These are phyloP conservation scores for Triplophysa yarkandensis DNA, from an alignment of 2,797 vertebrate genomes.

Conservation along the genomic window DNA sequence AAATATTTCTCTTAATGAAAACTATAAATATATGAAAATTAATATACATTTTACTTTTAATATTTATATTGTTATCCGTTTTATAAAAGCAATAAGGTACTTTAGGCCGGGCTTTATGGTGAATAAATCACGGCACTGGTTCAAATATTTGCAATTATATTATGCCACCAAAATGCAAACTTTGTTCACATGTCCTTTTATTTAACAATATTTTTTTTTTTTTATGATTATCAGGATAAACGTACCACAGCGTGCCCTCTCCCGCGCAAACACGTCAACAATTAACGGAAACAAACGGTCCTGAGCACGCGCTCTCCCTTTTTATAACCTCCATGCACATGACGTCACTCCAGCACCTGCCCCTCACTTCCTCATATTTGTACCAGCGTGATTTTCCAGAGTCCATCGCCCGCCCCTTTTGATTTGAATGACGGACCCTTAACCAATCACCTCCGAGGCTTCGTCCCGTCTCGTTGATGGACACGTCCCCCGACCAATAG, in stretches of 20 bases:
- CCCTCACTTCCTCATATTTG: constrained; percentile 72
- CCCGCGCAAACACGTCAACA: too few relatives aligned
- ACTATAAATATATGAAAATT: too few relatives aligned
- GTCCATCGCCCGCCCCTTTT: constrained; percentile 43
- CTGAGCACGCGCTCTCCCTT: background rate
- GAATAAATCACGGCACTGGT: too few relatives aligned
- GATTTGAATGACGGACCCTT: constrained; percentile 46
- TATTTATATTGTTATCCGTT: too few relatives aligned
- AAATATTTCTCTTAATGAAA: too few relatives aligned
- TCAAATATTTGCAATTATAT: background rate
- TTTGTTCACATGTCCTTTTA: too few relatives aligned
- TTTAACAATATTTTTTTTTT: too few relatives aligned
- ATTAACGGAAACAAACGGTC: constrained; percentile 1
- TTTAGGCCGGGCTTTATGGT: too few relatives aligned
- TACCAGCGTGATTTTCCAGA: constrained; percentile 55
- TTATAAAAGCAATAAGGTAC: too few relatives aligned
- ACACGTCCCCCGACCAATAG: constrained; percentile 64
- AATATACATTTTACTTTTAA: too few relatives aligned
- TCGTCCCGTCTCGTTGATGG: constrained; percentile 26
- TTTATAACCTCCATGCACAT: constrained; percentile 45
- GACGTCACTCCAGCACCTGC: constrained; percentile 61
- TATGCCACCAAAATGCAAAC: background rate
- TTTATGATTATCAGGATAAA: background rate
- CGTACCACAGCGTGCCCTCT: too few relatives aligned
- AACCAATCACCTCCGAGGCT: constrained; percentile 60